These are phyloP conservation scores for Oceanites oceanicus DNA, from an alignment of 2,113 vertebrate species.

Conservation along the genomic window DNA sequence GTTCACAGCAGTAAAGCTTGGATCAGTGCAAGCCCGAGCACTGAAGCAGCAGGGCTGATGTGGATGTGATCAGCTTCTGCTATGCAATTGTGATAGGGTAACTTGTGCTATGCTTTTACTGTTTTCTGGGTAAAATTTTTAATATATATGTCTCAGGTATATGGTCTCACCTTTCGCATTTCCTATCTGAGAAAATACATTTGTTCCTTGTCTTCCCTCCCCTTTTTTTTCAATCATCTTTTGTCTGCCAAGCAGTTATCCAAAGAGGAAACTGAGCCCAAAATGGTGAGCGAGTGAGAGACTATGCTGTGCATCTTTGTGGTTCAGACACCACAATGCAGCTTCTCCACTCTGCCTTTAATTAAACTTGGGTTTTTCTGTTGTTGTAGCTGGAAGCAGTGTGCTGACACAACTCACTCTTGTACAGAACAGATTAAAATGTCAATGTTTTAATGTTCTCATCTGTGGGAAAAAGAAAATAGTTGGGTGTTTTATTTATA, in stretches of 20 bases:
- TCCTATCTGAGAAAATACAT: background rate
- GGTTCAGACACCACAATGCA: slow-evolving; percentile 41
- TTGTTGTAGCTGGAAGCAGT: slow-evolving; percentile 77
- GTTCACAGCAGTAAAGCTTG: background rate
- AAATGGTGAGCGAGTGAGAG: background rate
- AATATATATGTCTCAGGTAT: background rate
- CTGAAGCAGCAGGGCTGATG: background rate
- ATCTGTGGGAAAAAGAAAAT: slow-evolving; percentile 78
- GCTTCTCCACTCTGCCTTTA: slow-evolving; percentile 73
- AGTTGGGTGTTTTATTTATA: slow-evolving; percentile 77
- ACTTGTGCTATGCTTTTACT: background rate
- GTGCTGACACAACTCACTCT: slow-evolving; percentile 79
- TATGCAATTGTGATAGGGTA: no score
- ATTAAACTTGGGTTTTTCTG: slow-evolving; percentile 76
- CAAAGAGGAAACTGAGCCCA: background rate
- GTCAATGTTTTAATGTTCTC: slow-evolving; percentile 77
- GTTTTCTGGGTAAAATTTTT: background rate
- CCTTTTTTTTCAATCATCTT: background rate
- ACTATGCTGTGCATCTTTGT: background rate
- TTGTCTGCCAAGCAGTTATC: background rate
- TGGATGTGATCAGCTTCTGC: background rate
- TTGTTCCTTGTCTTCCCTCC: background rate
- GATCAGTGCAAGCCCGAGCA: background rate
- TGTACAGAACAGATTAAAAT: slow-evolving; percentile 80
- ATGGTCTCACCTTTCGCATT: background rate